These are phyloP conservation scores for Phania funesta DNA, from an alignment of 2,888 invertebrate genomes.

Conservation along the genomic window DNA sequence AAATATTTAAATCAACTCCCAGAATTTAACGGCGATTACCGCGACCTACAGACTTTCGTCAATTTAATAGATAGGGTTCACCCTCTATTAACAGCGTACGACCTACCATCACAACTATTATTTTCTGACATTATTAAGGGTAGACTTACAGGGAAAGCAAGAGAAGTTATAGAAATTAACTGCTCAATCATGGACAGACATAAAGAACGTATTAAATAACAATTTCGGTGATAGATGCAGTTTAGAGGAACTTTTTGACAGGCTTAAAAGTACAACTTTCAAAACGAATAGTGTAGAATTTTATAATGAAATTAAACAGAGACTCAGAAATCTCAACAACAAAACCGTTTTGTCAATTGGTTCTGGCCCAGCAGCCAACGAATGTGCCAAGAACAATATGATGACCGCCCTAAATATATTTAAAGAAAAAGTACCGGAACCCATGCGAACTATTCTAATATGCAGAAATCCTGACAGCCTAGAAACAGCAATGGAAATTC, in stretches of 20 bases:
- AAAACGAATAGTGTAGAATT: conserved; percentile 40
- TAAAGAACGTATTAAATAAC: not conserved
- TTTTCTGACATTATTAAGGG: not conserved
- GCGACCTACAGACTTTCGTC: not conserved
- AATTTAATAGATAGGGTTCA: not conserved
- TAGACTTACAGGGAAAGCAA: not conserved
- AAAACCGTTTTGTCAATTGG: too few species aligned
- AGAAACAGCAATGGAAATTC: not conserved
- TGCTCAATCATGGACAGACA: not conserved
- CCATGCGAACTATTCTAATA: conserved; percentile 37
- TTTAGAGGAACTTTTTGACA: conserved; percentile 36
- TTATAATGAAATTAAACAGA: conserved; percentile 49
- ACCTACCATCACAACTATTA: not conserved
- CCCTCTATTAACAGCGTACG: not conserved
- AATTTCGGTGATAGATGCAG: conserved; percentile 8
- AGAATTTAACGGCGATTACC: not conserved
- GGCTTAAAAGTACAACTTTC: conserved; percentile 32
- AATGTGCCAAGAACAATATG: too few species aligned
- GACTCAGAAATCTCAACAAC: conserved; percentile 58
- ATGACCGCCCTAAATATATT: too few species aligned
- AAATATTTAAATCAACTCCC: not conserved
- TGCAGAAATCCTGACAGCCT: not conserved
- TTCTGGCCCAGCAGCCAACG: too few species aligned
- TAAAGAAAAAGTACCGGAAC: not conserved
- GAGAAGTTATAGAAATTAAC: conserved; percentile 1